A percentile compares a stretch with the other conserved stretches of the same genome.
These are phyloP conservation scores for Conomelus anceps DNA, from an alignment of 2,888 invertebrate species.

Conservation along the genomic window DNA sequence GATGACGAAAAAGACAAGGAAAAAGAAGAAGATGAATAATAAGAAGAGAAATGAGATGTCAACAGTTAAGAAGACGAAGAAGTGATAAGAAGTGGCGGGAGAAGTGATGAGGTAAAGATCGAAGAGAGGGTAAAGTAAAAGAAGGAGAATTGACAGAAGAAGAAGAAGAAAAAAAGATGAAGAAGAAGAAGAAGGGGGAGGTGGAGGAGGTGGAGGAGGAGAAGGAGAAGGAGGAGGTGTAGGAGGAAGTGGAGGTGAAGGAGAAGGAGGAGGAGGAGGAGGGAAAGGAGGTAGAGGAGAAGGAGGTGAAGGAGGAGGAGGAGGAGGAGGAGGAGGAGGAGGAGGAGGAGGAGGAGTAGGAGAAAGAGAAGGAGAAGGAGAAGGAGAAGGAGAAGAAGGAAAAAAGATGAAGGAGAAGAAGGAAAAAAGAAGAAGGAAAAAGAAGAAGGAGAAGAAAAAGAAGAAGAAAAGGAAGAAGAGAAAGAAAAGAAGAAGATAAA, in stretches of 20 bases:
- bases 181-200: background rate
- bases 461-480: background rate
- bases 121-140: too few species aligned
- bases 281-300: background rate
- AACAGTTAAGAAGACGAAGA: background rate
- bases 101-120: background rate
- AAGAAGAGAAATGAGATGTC: background rate
- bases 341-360: background rate
- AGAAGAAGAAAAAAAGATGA: background rate
- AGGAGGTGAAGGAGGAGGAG: background rate
- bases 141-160: background rate
- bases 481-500: background rate
- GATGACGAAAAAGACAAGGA: background rate
- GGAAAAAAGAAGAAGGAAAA: background rate
- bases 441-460: background rate
- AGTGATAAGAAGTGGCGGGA: background rate
- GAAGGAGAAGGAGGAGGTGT: background rate
- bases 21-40: background rate
- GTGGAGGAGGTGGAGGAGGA: background rate
- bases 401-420: background rate
- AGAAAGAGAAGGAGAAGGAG: background rate
- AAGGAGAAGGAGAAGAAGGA: background rate
- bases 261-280: background rate
- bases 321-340: background rate
- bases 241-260: background rate